Conservation (phyloP, 2,113 vertebrate genomes). For the Xerus inauris region DNA sequence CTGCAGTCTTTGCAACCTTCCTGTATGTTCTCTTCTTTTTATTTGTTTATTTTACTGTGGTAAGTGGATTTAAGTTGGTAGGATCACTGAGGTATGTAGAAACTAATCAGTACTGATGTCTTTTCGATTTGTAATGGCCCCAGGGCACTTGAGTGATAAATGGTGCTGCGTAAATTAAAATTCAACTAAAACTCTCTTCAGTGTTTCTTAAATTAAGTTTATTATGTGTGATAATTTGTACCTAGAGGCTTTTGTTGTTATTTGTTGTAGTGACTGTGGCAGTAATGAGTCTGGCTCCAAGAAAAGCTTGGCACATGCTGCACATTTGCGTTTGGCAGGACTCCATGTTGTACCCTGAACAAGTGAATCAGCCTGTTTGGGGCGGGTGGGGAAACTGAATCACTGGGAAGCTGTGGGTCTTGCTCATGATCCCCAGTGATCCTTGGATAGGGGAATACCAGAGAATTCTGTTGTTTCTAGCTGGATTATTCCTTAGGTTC, state of each 20-base stretch:
- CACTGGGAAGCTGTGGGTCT: conserved; percentile 1
- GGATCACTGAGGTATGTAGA: neutral
- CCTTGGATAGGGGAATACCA: conserved; percentile 17
- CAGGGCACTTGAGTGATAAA: conserved; percentile 50
- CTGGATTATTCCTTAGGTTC: neutral
- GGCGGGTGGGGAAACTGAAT: neutral
- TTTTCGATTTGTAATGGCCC: conserved; percentile 48
- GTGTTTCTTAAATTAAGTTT: conserved; percentile 77
- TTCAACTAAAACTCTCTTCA: conserved; percentile 62
- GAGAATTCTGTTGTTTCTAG: neutral
- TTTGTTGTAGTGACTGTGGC: conserved; percentile 72
- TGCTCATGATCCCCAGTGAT: neutral
- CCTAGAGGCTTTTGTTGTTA: conserved; percentile 74
- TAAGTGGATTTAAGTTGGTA: neutral
- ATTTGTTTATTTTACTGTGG: neutral
- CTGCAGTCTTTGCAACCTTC: neutral
- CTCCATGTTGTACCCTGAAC: conserved; percentile 64
- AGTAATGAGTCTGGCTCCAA: conserved; percentile 72
- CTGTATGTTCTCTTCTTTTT: neutral
- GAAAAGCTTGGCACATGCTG: conserved; percentile 62
- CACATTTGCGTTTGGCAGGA: conserved; percentile 72
- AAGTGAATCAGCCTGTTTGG: conserved; percentile 61
- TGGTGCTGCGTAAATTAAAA: conserved; percentile 66
- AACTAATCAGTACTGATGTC: neutral
- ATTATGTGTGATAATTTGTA: conserved; percentile 76